These are phyloP conservation scores for Brachypteracias leptosomus DNA, from an alignment of 2,113 vertebrate genomes.

Conservation along the genomic window DNA sequence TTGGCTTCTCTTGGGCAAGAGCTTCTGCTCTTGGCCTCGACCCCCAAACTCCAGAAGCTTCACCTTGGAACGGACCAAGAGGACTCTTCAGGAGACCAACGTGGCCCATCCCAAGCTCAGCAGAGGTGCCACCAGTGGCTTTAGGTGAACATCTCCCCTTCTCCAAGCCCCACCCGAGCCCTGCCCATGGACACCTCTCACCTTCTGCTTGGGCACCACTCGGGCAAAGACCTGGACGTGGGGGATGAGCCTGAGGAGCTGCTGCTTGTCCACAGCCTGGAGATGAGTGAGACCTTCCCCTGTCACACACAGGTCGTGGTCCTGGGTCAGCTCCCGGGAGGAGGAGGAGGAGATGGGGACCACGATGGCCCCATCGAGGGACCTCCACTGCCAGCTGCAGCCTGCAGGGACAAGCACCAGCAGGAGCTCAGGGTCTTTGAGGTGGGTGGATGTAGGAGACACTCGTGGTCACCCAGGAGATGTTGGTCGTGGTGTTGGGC, in stretches of 20 bases:
- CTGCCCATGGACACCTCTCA: not conserved
- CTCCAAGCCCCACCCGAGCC: not conserved
- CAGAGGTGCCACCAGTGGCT: no score
- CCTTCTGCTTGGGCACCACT: slow-evolving; percentile 82
- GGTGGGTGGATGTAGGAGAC: no score
- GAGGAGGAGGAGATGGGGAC: slow-evolving; percentile 71
- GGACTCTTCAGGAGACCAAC: rapidly evolving
- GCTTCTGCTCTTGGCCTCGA: not conserved
- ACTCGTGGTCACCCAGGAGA: not conserved
- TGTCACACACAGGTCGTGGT: slow-evolving; percentile 88
- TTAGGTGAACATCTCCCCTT: no score
- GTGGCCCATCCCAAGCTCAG: not conserved
- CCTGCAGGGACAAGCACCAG: slow-evolving; percentile 44
- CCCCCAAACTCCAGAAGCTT: not conserved
- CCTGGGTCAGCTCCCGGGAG: slow-evolving; percentile 65
- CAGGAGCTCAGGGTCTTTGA: rapidly evolving
- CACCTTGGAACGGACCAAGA: no score
- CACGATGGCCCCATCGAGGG: slow-evolving; percentile 78
- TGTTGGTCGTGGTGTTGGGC: no score
- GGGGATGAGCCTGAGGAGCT: slow-evolving; percentile 71
- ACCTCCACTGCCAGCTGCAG: slow-evolving; percentile 83
- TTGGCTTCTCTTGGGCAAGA: no score
- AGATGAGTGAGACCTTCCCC: slow-evolving; percentile 88
- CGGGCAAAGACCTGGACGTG: slow-evolving; percentile 79
- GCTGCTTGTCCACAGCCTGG: slow-evolving; percentile 19